Evolutionary conservation across 2,797 vertebrate species (phyloP), one percentile per base, ranked within the genome.

Genomic region (Sebastes oblongus): DNA sequence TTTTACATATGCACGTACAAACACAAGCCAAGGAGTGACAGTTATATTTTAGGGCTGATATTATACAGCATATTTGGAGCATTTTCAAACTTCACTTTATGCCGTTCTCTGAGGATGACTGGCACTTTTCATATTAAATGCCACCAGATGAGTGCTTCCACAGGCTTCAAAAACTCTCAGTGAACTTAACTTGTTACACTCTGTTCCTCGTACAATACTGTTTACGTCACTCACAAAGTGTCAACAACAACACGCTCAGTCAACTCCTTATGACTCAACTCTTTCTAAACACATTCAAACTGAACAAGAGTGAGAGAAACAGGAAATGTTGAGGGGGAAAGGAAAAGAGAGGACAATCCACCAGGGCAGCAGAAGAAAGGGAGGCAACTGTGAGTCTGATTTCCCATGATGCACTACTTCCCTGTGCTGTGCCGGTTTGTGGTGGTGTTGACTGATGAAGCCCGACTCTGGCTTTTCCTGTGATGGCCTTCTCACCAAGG

Each of bases 401-500:
- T 91, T 91, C 88, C 88, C 86, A 77, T 75, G 82, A 77, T 85
- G 78, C 39, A 71, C 25, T 6, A 11, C 65, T 39, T 64, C 34
- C 66, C 29, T 34, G 32, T 16, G 64, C 72, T 72, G 75, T 55
- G 75, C 60, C 69, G 61, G 30, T 61, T 61, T 65, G 67, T 34
- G 62, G 12, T 58, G 72, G n/a, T 73, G 66, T 75, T 86, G 87
- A 87, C 74, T 77, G 76, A 87, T 91, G 87, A 81, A 78, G 80
- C 71, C 78, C 52, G 66, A 74, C 66, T 80, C 55, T 8, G 39
- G 59, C 64, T 78, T 77, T 78, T 78, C 68, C 64, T 84, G 78
- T 25, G 80, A 86, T 50, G 58, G 81, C 84, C 70, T 68, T 81
- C 66, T 83, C 77, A 77, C 56, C 75, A 73, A 77, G 67, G 81